Conservation (phyloP, 2,888 invertebrate genomes). For the Drosophila hamatofila region DNA sequence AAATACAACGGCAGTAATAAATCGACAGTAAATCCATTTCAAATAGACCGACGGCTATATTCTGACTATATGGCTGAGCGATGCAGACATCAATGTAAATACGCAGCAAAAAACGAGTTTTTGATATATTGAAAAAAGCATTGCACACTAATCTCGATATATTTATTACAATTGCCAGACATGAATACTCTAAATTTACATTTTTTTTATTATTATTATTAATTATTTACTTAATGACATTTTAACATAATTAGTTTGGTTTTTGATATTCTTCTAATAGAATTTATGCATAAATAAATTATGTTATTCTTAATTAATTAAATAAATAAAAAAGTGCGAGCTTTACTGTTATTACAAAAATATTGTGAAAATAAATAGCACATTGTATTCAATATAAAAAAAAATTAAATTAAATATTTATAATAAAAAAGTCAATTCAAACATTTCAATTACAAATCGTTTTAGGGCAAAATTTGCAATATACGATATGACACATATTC, state of each 20-base stretch:
- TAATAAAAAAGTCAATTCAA: not conserved
- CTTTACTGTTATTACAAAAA: not conserved
- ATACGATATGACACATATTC: not conserved
- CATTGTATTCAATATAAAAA: not conserved
- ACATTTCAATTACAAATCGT: not conserved
- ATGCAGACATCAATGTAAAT: slow-evolving; percentile 30
- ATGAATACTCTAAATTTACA: not conserved
- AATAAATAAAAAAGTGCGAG: not conserved
- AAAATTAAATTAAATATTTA: not conserved
- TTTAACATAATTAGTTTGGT: slow-evolving; percentile 4
- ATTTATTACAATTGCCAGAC: slow-evolving; percentile 2
- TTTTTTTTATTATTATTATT: not conserved
- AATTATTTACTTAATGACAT: slow-evolving; percentile 3
- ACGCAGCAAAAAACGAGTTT: slow-evolving; percentile 1
- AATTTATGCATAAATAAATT: not conserved
- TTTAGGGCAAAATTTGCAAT: not conserved
- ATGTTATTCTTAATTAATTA: not conserved
- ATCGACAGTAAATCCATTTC: slow-evolving; percentile 52
- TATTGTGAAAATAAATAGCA: not conserved
- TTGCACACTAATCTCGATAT: not conserved
- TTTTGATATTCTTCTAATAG: not conserved
- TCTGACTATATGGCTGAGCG: slow-evolving; percentile 17
- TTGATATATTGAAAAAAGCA: slow-evolving; percentile 12
- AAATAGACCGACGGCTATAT: slow-evolving; percentile 24
- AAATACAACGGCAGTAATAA: slow-evolving; percentile 51